Percentiles rank a stretch among this genome's conserved stretches.
phyloP scores from a whole-genome alignment of 2,888 invertebrate species.

The Julus scanicus region DNA sequence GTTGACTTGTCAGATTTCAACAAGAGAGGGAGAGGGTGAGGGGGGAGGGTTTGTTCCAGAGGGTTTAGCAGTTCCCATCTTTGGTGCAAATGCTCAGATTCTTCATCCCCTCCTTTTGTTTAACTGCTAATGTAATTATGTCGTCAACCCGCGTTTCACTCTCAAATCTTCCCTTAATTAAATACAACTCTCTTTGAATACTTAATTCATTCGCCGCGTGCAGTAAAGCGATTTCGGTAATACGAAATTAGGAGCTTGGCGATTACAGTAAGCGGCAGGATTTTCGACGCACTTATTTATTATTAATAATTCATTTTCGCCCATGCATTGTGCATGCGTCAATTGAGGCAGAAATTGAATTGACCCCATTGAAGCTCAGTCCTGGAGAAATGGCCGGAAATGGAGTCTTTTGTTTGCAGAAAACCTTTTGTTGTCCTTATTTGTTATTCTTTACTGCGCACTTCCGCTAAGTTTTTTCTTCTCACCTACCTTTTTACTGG shows the following conservation, averaged over 20 bases:
- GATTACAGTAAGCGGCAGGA: neutral
- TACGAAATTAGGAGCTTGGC: neutral
- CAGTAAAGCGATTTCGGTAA: neutral
- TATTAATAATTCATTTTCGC: neutral
- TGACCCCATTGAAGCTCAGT: neutral
- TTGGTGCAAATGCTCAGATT: neutral
- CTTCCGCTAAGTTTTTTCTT: neutral
- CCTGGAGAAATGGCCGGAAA: neutral
- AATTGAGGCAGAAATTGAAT: neutral
- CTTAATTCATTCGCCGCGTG: neutral
- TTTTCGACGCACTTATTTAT: neutral
- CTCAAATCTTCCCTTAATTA: constrained; percentile 19
- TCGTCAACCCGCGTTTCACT: neutral
- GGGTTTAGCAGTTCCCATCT: neutral
- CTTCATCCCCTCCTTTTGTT: neutral
- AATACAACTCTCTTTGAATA: neutral
- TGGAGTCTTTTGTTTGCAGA: neutral
- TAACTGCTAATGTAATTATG: constrained; percentile 28
- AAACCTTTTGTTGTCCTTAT: neutral
- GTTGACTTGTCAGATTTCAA: neutral
- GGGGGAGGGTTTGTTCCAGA: too few relatives aligned
- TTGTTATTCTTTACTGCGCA: constrained; percentile 5
- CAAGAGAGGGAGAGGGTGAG: neutral
- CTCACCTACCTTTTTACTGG: neutral
- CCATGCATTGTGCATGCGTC: neutral